These are phyloP conservation scores for Aspidiotus destructor DNA, from an alignment of 2,888 invertebrate genomes.

Conservation along the genomic window DNA sequence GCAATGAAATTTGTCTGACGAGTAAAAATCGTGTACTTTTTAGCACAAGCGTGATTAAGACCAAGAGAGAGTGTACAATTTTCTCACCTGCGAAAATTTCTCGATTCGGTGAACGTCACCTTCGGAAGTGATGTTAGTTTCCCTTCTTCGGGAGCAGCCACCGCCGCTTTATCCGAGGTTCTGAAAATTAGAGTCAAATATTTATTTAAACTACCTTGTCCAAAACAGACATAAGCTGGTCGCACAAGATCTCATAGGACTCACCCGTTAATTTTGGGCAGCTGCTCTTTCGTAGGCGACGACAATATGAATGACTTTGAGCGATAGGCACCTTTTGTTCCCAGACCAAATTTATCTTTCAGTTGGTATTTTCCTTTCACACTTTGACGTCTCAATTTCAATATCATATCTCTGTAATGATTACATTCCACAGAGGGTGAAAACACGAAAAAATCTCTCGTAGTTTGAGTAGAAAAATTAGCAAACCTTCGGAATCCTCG, in stretches of 20 bases:
- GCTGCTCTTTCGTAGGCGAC: constrained; percentile 44
- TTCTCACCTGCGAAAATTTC: constrained; percentile 15
- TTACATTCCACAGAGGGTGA: not conserved
- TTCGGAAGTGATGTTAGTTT: constrained; percentile 41
- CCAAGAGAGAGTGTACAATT: constrained; percentile 3
- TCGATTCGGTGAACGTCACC: constrained; percentile 54
- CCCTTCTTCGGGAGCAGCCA: not conserved
- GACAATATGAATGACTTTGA: constrained; percentile 68
- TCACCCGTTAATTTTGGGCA: constrained; percentile 21
- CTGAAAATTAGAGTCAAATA: not conserved
- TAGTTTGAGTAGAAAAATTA: not conserved
- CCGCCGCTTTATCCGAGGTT: not conserved
- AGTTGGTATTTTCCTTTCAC: constrained; percentile 55
- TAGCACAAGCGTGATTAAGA: not conserved
- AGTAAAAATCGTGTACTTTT: not conserved
- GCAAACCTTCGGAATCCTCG: constrained; percentile 72
- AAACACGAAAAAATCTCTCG: not conserved
- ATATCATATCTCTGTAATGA: constrained; percentile 71
- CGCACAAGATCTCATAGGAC: not conserved
- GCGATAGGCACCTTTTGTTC: constrained; percentile 52
- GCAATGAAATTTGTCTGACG: constrained; percentile 62
- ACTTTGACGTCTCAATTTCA: constrained; percentile 74
- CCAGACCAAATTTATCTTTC: constrained; percentile 66
- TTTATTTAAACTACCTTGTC: not conserved
- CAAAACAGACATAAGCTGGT: too few species aligned